phyloP scores from a whole-genome alignment of 2,888 invertebrate species.

The Scaeva pyrastri region DNA sequence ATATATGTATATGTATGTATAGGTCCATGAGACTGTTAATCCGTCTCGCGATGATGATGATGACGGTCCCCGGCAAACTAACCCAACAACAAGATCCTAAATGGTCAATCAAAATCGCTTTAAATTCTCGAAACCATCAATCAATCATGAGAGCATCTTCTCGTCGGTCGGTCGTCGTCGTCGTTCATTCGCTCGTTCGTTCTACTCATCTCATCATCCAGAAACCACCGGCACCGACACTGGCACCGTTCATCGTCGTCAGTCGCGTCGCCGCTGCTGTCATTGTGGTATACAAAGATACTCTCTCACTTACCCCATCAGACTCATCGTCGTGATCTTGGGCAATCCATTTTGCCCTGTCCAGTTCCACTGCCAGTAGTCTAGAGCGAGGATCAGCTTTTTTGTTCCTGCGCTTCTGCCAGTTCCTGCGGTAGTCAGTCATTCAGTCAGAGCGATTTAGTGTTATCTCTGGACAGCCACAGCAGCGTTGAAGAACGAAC shows the following conservation, averaged over 20 bases:
- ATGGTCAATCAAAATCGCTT: conserved; percentile 75
- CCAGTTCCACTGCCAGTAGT: neutral
- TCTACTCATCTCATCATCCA: conserved; percentile 24
- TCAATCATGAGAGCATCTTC: conserved; percentile 70
- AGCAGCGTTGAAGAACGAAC: conserved; percentile 24
- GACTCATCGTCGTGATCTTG: conserved; percentile 57
- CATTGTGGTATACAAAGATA: neutral
- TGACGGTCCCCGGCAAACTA: conserved; percentile 6
- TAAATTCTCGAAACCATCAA: conserved; percentile 75
- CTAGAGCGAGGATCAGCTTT: conserved; percentile 11
- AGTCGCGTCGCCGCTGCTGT: too few relatives aligned
- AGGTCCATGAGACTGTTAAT: conserved; percentile 44
- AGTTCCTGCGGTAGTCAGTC: conserved; percentile 68
- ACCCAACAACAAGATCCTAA: conserved; percentile 60
- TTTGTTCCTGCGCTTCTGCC: conserved; percentile 19
- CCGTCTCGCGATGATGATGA: conserved; percentile 31
- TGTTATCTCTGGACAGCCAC: conserved; percentile 66
- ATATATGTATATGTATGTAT: too few relatives aligned
- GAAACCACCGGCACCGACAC: conserved; percentile 28
- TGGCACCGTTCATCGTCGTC: neutral
- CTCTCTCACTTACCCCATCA: conserved; percentile 30
- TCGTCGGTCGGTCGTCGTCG: too few relatives aligned
- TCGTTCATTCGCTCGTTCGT: conserved; percentile 30
- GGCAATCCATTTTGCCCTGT: conserved; percentile 64
- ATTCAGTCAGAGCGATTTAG: conserved; percentile 73